A percentile compares a stretch with the other conserved stretches of the same genome.
These are phyloP conservation scores for Hypomesus transpacificus DNA, from an alignment of 2,113 vertebrate species.

Conservation along the genomic window DNA sequence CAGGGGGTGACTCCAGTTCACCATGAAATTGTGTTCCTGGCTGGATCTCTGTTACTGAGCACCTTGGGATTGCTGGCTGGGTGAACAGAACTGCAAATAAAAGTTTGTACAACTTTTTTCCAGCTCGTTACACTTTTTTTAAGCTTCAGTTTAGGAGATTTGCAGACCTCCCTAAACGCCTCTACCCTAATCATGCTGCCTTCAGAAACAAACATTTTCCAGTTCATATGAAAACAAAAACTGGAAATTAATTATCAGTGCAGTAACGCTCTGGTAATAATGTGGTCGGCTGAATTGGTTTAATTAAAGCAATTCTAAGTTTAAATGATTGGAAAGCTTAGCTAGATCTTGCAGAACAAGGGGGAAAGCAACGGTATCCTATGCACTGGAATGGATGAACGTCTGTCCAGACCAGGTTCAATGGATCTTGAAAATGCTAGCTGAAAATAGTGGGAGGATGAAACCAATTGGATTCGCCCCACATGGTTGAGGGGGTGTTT, in stretches of 20 bases:
- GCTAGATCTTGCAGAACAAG: slow-evolving; percentile 27
- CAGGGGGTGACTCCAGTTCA: slow-evolving; percentile 46
- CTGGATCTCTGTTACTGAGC: slow-evolving; percentile 36
- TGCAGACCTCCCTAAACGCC: slow-evolving; percentile 17
- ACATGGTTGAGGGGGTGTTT: slow-evolving; percentile 21
- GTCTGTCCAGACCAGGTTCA: slow-evolving; percentile 13
- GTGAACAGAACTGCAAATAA: slow-evolving; percentile 52
- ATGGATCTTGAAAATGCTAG: slow-evolving; percentile 2
- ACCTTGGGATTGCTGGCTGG: slow-evolving; percentile 36
- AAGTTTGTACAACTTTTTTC: slow-evolving; percentile 61
- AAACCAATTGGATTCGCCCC: slow-evolving; percentile 48
- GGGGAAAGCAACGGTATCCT: slow-evolving; percentile 11
- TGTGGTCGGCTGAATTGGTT: slow-evolving; percentile 37
- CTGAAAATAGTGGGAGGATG: slow-evolving; percentile 26
- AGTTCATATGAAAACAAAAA: slow-evolving; percentile 20
- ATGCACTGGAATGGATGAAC: slow-evolving; percentile 15
- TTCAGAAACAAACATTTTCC: slow-evolving; percentile 26
- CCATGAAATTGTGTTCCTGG: slow-evolving; percentile 55
- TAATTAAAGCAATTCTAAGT: slow-evolving; percentile 41
- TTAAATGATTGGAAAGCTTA: slow-evolving; percentile 29
- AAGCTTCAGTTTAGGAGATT: slow-evolving; percentile 36
- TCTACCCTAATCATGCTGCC: slow-evolving; percentile 34
- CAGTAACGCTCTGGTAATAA: slow-evolving; percentile 19
- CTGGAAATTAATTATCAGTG: slow-evolving; percentile 46
- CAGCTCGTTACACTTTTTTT: slow-evolving; percentile 49